phyloP scores from a whole-genome alignment of 2,888 invertebrate species.

The Drosophila formosana region DNA sequence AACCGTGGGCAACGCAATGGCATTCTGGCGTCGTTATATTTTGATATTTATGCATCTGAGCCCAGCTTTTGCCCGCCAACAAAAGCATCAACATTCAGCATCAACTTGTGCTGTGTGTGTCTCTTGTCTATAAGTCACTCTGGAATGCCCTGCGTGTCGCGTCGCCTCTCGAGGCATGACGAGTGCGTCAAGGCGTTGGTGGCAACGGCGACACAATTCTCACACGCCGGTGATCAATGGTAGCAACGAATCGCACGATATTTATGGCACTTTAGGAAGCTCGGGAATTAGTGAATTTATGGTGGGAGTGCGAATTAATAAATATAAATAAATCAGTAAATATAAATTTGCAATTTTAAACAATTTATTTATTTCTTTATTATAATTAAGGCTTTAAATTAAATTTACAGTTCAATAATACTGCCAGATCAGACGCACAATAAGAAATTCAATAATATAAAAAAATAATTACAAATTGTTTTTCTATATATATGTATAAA shows the following conservation, averaged over 20 bases:
- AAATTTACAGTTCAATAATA: no score
- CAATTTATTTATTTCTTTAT: no score
- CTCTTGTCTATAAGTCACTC: constrained; percentile 38
- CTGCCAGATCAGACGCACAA: no score
- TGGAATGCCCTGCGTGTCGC: constrained; percentile 40
- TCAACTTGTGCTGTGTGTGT: constrained; percentile 30
- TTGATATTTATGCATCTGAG: constrained; percentile 16
- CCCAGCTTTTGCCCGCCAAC: constrained; percentile 43
- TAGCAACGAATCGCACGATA: background rate
- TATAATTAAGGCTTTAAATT: no score
- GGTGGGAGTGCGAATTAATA: background rate
- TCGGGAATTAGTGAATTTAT: background rate
- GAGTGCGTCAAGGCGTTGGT: constrained; percentile 20
- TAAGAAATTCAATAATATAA: no score
- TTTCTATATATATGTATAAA: no score
- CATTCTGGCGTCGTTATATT: constrained; percentile 57
- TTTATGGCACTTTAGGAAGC: constrained; percentile 1
- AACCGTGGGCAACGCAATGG: constrained; percentile 50
- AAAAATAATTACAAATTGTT: no score
- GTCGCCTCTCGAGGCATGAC: constrained; percentile 27
- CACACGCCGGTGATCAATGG: constrained; percentile 5
- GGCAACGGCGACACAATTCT: constrained; percentile 17
- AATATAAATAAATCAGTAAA: background rate
- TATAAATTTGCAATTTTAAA: background rate
- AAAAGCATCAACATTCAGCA: constrained; percentile 42